A percentile compares a stretch with the other conserved stretches of the same genome.
phyloP scores from a whole-genome alignment of 2,888 invertebrate genomes.

The Odontocerum albicorne region DNA sequence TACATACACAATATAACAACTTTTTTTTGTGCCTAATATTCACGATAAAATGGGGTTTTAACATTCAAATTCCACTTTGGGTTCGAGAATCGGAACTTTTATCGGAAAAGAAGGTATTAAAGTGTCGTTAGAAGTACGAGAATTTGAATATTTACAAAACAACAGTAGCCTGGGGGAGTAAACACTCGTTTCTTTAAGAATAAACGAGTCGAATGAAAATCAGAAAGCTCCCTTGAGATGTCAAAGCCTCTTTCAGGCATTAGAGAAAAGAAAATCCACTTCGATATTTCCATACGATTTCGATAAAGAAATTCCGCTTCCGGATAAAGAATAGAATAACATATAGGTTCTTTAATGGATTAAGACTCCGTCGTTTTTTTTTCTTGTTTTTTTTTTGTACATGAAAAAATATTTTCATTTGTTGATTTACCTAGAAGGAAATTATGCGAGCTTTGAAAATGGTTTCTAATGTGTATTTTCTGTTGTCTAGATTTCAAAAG shows the following conservation, averaged over 20 bases:
- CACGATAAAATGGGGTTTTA: no score
- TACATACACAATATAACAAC: no score
- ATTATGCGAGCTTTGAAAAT: no score
- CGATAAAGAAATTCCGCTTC: conserved; percentile 25
- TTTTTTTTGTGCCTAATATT: no score
- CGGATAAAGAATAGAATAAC: conserved; percentile 3
- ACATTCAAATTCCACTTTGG: no score
- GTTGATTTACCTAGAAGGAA: no score
- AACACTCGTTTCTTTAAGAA: conserved; percentile 26
- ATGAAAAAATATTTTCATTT: no score
- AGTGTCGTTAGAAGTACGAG: conserved; percentile 34
- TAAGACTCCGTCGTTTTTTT: not conserved
- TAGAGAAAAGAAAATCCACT: conserved; percentile 30
- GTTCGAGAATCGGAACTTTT: no score
- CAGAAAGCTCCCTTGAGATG: conserved; percentile 28
- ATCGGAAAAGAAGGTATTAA: conserved; percentile 22
- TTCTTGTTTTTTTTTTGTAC: no score
- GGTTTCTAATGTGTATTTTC: no score
- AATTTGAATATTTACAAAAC: conserved; percentile 35
- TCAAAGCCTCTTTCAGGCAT: conserved; percentile 32
- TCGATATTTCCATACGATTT: conserved; percentile 28
- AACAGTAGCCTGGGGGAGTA: conserved; percentile 28
- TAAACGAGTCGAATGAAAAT: conserved; percentile 33
- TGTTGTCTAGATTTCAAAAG: no score
- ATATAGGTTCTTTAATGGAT: conserved; percentile 3